phyloP scores from a whole-genome alignment of 2,888 invertebrate species.

The Drosophila seclusa region DNA sequence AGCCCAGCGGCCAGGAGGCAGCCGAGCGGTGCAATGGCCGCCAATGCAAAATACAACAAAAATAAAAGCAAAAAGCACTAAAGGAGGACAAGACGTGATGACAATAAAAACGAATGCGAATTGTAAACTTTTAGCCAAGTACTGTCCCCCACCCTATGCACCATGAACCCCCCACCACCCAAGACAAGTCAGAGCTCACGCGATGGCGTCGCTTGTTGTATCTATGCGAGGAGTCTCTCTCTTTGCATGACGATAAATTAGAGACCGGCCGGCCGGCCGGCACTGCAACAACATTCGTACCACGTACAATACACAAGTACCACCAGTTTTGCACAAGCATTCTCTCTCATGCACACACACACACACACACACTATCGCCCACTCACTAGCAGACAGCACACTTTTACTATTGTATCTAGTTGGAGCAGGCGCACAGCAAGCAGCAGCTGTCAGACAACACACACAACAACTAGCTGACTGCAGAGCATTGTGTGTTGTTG shows the following conservation, averaged over 20 bases:
- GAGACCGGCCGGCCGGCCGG: constrained; percentile 76
- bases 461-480: constrained; percentile 30
- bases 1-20: constrained; percentile 7
- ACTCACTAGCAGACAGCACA: constrained; percentile 58
- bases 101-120: constrained; percentile 78
- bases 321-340: constrained; percentile 56
- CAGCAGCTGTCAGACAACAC: constrained; percentile 33
- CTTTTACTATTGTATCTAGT: constrained; percentile 85
- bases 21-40: constrained; percentile 48
- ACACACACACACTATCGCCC: constrained; percentile 17
- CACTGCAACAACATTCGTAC: constrained; percentile 38
- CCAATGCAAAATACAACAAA: constrained; percentile 34
- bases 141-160: constrained; percentile 15
- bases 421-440: constrained; percentile 83
- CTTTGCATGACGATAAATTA: constrained; percentile 64
- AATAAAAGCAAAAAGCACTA: constrained; percentile 42
- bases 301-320: constrained; percentile 35
- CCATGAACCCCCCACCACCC: background rate
- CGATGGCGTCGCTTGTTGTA: constrained; percentile 41
- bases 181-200: constrained; percentile 51
- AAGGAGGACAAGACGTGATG: constrained; percentile 67
- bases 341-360: constrained; percentile 22
- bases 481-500: constrained; percentile 33
- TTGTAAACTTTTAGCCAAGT: constrained; percentile 77
- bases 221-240: constrained; percentile 36